These are phyloP conservation scores for Hedychridium roseum DNA, from an alignment of 2,888 invertebrate genomes.

Conservation along the genomic window DNA sequence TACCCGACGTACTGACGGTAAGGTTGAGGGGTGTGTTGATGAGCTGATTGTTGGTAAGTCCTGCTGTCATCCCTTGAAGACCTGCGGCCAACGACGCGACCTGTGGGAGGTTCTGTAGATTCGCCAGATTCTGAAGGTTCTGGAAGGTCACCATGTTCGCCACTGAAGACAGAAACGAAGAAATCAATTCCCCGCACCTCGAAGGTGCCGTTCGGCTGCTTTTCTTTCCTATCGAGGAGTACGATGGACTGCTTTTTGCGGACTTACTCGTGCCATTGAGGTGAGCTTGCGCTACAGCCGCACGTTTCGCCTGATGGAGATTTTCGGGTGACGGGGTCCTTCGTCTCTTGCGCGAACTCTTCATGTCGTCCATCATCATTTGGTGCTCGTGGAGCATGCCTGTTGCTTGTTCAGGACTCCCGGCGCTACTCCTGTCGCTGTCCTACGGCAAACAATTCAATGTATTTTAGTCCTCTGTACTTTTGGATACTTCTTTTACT, in stretches of 20 bases:
- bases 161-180: constrained; percentile 65
- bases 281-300: constrained; percentile 68
- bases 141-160: constrained; percentile 77
- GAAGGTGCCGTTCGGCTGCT: too few relatives aligned
- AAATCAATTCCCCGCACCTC: background rate
- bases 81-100: constrained; percentile 71
- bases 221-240: background rate
- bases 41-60: constrained; percentile 68
- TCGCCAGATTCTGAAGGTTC: constrained; percentile 83
- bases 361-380: constrained; percentile 56
- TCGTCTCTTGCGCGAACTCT: constrained; percentile 54
- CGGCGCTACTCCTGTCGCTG: constrained; percentile 61
- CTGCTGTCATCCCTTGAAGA: constrained; percentile 70
- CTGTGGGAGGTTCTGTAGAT: constrained; percentile 74
- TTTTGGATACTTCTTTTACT: constrained; percentile 10
- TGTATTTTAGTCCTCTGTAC: too few relatives aligned
- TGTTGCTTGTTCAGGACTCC: constrained; percentile 59
- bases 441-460: constrained; percentile 54
- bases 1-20: constrained; percentile 74
- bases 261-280: constrained; percentile 74
- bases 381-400: constrained; percentile 56
- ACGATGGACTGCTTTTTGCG: background rate
- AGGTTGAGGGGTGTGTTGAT: constrained; percentile 85
- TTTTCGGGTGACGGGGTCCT: constrained; percentile 58
- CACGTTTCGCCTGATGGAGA: constrained; percentile 65